A percentile compares a stretch with the other conserved stretches of the same genome.
Evolutionary conservation across 2,797 vertebrate species (phyloP).

Genomic region (Amniataba percoides): DNA sequence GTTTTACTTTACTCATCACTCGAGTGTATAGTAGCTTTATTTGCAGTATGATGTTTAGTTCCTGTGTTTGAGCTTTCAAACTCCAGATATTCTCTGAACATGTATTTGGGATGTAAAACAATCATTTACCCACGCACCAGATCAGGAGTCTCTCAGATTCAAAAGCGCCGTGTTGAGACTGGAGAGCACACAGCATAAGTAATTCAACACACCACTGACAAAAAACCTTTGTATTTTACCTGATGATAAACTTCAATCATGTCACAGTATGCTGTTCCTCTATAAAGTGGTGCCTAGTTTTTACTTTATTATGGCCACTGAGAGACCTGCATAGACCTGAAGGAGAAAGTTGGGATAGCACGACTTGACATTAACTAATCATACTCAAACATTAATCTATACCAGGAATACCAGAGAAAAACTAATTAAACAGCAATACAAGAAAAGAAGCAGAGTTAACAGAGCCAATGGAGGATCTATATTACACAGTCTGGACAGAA

Average conservation of each 20-base stretch:
- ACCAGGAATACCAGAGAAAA: neutral
- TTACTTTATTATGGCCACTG: conserved; percentile 39
- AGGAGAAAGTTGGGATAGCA: neutral
- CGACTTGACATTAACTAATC: conserved; percentile 18
- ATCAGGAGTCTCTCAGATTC: conserved; percentile 28
- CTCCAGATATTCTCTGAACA: conserved; percentile 31
- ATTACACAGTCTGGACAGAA: too few species aligned
- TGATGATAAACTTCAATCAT: conserved; percentile 65
- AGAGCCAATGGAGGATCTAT: too few species aligned
- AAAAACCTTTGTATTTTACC: conserved; percentile 60
- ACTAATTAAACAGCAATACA: neutral
- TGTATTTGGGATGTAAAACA: conserved; percentile 49
- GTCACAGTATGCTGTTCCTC: conserved; percentile 30
- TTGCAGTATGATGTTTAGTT: conserved; percentile 31
- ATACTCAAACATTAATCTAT: conserved; percentile 1
- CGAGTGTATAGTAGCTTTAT: conserved; percentile 13
- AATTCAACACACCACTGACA: conserved; percentile 59
- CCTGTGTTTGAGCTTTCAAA: conserved; percentile 32
- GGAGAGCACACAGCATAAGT: conserved; percentile 52
- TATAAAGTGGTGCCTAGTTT: conserved; percentile 50
- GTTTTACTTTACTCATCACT: conserved; percentile 34
- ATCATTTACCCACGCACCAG: conserved; percentile 35
- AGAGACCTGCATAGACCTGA: conserved; percentile 36
- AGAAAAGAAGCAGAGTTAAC: neutral
- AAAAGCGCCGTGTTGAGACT: conserved; percentile 13